Evolutionary conservation across 2,888 invertebrate species (phyloP).

Genomic region (Catocala fraxini): DNA sequence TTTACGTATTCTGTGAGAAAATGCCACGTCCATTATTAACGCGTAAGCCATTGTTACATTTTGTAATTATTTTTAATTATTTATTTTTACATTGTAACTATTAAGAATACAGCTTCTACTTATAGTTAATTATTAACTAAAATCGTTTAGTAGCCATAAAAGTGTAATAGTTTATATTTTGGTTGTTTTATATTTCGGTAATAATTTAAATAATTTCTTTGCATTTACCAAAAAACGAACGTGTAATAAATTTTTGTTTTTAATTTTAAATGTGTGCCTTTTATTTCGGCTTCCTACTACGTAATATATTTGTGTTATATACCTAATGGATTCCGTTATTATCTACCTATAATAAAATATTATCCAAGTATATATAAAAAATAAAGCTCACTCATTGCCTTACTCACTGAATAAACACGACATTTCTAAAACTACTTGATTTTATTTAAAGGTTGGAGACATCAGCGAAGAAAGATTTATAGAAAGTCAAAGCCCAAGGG

Average conservation of each 20-base stretch:
- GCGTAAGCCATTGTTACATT: conserved; percentile 67
- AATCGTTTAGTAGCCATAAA: conserved; percentile 74
- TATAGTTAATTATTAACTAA: conserved; percentile 69
- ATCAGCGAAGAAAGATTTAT: no score
- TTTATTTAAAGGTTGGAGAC: no score
- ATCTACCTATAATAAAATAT: no score
- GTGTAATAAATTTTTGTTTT: conserved; percentile 75
- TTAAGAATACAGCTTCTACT: conserved; percentile 78
- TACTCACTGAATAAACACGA: no score
- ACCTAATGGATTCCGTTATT: background rate
- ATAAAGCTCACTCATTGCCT: no score
- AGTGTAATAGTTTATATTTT: conserved; percentile 70
- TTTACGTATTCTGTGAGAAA: conserved; percentile 66
- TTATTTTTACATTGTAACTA: conserved; percentile 67
- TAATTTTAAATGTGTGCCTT: conserved; percentile 56
- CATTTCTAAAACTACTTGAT: no score
- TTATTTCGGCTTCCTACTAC: conserved; percentile 34
- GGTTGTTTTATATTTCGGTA: conserved; percentile 80
- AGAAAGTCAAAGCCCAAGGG: no score
- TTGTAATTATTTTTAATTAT: conserved; percentile 69
- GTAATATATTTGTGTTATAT: background rate
- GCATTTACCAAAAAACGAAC: conserved; percentile 85
- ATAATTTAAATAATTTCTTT: conserved; percentile 69
- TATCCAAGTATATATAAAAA: no score
- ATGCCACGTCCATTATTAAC: conserved; percentile 58